Conservation (phyloP, 2,888 invertebrate genomes). For the Exocentrus adspersus region DNA sequence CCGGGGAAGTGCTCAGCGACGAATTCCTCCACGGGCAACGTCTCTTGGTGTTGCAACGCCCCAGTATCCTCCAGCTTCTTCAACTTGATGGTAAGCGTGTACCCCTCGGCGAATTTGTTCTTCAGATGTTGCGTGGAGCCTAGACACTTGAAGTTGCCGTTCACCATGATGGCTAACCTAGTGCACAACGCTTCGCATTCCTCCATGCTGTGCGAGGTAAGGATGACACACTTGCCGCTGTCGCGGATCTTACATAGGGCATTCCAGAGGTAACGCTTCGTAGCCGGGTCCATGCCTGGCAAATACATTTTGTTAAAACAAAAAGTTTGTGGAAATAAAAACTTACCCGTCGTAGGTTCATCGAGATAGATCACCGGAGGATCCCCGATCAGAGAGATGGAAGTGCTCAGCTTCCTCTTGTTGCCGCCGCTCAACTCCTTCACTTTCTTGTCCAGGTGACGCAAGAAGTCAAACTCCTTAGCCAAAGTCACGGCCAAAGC, state of each 20-base stretch:
- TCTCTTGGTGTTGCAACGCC: constrained; percentile 20
- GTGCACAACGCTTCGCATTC: constrained; percentile 88
- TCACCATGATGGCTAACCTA: constrained; percentile 86
- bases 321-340: too few species aligned
- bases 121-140: constrained; percentile 86
- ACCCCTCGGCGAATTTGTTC: constrained; percentile 77
- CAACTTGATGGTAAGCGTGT: constrained; percentile 63
- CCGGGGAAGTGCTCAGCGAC: constrained; percentile 55
- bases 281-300: constrained; percentile 81
- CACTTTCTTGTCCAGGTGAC: constrained; percentile 64
- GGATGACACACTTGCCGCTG: constrained; percentile 77
- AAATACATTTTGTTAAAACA: too few species aligned
- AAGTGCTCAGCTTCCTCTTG: constrained; percentile 68
- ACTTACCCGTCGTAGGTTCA: constrained; percentile 67
- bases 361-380: constrained; percentile 67
- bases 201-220: constrained; percentile 90
- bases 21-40: constrained; percentile 50
- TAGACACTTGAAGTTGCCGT: constrained; percentile 81
- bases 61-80: constrained; percentile 42
- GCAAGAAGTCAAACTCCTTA: constrained; percentile 61
- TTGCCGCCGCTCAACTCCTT: constrained; percentile 67
- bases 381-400: constrained; percentile 67
- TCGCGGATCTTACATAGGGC: constrained; percentile 75
- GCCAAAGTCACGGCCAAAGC: constrained; percentile 59
- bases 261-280: constrained; percentile 84